Conservation (phyloP, 2,888 invertebrate genomes). For the Oscheius sp. region DNA sequence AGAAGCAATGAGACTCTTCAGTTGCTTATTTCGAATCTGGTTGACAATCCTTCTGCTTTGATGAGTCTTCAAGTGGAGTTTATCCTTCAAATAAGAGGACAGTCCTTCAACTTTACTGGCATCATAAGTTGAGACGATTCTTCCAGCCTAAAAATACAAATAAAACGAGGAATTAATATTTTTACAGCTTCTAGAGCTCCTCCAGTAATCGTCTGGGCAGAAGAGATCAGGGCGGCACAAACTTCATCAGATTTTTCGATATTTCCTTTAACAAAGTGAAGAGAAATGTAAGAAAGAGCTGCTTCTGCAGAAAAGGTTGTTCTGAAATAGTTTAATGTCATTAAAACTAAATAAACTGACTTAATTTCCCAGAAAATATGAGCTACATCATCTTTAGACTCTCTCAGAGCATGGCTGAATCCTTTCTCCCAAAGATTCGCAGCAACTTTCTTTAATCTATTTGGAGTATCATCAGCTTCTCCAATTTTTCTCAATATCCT, state of each 20-base stretch:
- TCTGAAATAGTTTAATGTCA: neutral
- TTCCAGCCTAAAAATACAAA: conserved; percentile 15
- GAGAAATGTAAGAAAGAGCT: conserved; percentile 17
- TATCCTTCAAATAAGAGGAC: conserved; percentile 6
- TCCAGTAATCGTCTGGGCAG: conserved; percentile 19
- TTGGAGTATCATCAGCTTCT: neutral
- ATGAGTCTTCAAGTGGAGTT: conserved; percentile 9
- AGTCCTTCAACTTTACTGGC: neutral
- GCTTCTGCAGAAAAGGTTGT: conserved; percentile 6
- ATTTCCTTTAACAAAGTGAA: neutral
- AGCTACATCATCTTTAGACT: neutral
- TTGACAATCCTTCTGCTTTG: conserved; percentile 15
- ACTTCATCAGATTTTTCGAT: neutral
- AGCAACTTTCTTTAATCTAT: neutral
- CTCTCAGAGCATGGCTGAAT: neutral
- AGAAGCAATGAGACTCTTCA: conserved; percentile 1
- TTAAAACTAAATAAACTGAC: neutral
- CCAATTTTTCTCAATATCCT: neutral
- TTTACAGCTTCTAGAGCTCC: conserved; percentile 24
- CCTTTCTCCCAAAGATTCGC: conserved; percentile 9
- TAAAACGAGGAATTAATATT: neutral
- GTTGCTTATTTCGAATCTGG: conserved; percentile 9
- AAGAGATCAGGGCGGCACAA: conserved; percentile 8
- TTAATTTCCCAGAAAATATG: conserved; percentile 18
- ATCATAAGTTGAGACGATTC: conserved; percentile 8